A percentile compares a stretch with the other conserved stretches of the same genome.
These are phyloP conservation scores for Polymixis flavicincta DNA, from an alignment of 2,888 invertebrate species.

Conservation along the genomic window DNA sequence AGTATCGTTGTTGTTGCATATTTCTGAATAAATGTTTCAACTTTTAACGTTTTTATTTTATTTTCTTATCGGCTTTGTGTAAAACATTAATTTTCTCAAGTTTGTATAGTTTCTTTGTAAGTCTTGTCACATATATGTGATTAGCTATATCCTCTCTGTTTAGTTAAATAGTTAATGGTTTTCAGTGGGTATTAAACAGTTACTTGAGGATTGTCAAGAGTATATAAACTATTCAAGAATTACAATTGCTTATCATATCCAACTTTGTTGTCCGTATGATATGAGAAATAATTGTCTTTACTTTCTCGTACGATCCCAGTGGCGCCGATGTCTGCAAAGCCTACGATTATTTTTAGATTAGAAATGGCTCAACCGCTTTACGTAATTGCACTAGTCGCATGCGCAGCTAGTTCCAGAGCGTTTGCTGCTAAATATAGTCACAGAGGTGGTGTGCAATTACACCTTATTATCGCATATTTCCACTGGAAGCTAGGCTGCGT, in stretches of 20 bases:
- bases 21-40: conserved; percentile 21
- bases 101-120: conserved; percentile 4
- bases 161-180: conserved; percentile 5
- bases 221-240: conserved; percentile 44
- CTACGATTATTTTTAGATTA: conserved; percentile 91
- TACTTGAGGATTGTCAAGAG: conserved; percentile 10
- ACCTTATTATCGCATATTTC: conserved; percentile 90
- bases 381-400: conserved; percentile 90
- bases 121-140: not conserved
- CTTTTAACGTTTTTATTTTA: conserved; percentile 17
- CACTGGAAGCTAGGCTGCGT: conserved; percentile 85
- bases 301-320: conserved; percentile 89
- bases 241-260: conserved; percentile 53
- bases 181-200: conserved; percentile 3
- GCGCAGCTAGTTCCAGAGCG: conserved; percentile 88
- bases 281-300: conserved; percentile 85
- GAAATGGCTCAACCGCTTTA: conserved; percentile 91
- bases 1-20: conserved; percentile 42
- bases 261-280: conserved; percentile 68
- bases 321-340: conserved; percentile 88
- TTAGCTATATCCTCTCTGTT: not conserved
- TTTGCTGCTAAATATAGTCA: conserved; percentile 89
- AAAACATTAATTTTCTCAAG: not conserved
- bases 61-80: not conserved
- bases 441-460: conserved; percentile 88